Evolutionary conservation across 1,140 invertebrate species (phyloP).

Genomic region (Drosophila persimilis): DNA sequence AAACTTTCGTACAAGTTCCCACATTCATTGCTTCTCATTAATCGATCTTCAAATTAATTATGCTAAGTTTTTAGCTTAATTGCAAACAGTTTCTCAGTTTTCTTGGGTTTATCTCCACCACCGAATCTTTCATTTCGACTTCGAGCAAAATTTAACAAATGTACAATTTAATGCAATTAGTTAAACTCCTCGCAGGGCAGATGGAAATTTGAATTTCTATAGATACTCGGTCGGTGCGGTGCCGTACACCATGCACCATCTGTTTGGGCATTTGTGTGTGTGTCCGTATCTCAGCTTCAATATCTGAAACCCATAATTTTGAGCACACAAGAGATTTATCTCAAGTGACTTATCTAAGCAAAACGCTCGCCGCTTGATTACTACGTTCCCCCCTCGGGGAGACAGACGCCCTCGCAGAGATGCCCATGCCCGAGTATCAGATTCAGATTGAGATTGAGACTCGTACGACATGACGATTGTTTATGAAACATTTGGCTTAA

Average conservation of each 20-base stretch:
- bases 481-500: conserved; percentile 79
- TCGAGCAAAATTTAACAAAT: conserved; percentile 70
- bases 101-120: conserved; percentile 33
- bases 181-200: conserved; percentile 49
- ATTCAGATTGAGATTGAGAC: conserved; percentile 44
- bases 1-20: conserved; percentile 12
- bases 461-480: conserved; percentile 73
- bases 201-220: conserved; percentile 59
- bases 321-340: conserved; percentile 63
- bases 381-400: conserved; percentile 22
- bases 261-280: conserved; percentile 2
- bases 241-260: no score
- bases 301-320: conserved; percentile 74
- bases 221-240: neutral
- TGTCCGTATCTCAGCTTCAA: conserved; percentile 60
- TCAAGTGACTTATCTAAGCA: conserved; percentile 73
- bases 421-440: conserved; percentile 51
- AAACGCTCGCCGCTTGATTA: conserved; percentile 68
- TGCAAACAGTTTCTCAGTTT: conserved; percentile 43
- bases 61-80: conserved; percentile 68
- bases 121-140: conserved; percentile 35
- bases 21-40: conserved; percentile 21
- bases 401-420: conserved; percentile 54
- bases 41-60: conserved; percentile 71
- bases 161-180: conserved; percentile 73